Base-by-base conservation (phyloP, 2,888 invertebrate genomes). In the Lithophane socia region DNA sequence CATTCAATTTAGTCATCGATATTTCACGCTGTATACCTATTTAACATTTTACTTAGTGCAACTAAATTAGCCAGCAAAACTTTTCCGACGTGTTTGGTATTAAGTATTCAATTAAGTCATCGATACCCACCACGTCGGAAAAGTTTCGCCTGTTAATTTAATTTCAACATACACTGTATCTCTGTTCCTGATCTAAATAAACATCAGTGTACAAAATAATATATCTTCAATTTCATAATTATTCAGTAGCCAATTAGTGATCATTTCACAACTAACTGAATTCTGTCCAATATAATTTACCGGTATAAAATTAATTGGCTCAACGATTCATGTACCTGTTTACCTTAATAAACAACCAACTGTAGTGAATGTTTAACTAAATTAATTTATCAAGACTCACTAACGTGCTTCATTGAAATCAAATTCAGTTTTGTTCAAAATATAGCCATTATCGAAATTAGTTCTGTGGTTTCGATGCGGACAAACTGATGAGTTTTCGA, bases 231-330 rank as follows among this genome's bases (percentile, higher is more conserved):
- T 68, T 58, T 68, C 58, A 58, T 37, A 37, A 37, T 37, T 37
- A 37, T 16, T 58, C 37, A 5, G 29, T 13, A 67, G 29, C 21
- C 67, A 67, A 54, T 67, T 49, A 52, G 9, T 29, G 29, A 16
- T 54, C 0, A 10, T 56, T 58, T 16, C n/a, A 37, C 16, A 37
- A 10, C 10, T 18, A 68, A 37, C 10, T 16, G 3, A 18, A n/a
- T 0, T n/a, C n/a, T 68, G 29, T 68, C 37, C 67, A 68, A n/a
- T 37, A n/a, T 58, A n/a, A 68, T 68, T 37, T 37, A 68, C n/a
- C 9, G n/a, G 10, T 60, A 37, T n/a, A 60, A n/a, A 37, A 61
- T 61, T 60, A 10, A 60, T n/a, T 61, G 3, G 10, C 7, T n/a
- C 18, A 56, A 67, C 1, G 58, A 10, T 54, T 67, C 16, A 58